Percentiles rank a stretch among this genome's conserved stretches.
Conservation (phyloP, 2,113 vertebrate species). For the Sinocyclocheilus anshuiensis region DNA sequence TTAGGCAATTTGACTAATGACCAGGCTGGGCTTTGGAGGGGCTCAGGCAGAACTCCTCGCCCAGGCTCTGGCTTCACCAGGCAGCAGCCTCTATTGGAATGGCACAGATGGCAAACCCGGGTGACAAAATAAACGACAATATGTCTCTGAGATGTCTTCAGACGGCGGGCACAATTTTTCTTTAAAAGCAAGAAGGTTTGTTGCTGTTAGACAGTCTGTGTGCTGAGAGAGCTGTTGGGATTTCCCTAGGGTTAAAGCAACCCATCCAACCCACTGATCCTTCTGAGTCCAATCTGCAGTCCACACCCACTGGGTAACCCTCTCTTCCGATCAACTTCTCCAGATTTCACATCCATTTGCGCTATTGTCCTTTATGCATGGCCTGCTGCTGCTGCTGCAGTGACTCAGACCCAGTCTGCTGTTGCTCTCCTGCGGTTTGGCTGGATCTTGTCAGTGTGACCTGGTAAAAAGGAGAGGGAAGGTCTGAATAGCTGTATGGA, state of each 20-base stretch:
- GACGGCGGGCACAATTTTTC: conserved; percentile 72
- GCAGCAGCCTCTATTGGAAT: conserved; percentile 67
- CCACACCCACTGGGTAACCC: conserved; percentile 10
- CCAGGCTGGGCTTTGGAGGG: conserved; percentile 63
- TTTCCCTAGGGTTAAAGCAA: background rate
- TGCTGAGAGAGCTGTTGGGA: conserved; percentile 23
- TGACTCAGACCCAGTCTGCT: conserved; percentile 30
- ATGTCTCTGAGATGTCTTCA: conserved; percentile 76
- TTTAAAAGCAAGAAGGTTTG: conserved; percentile 65
- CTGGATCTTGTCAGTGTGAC: conserved; percentile 14
- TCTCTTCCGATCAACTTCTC: conserved; percentile 8
- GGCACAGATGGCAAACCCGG: conserved; percentile 82
- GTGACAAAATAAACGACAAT: conserved; percentile 77
- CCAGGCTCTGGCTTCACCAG: conserved; percentile 39
- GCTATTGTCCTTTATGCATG: conserved; percentile 49
- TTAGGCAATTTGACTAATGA: conserved; percentile 78
- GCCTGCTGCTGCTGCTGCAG: conserved; percentile 31
- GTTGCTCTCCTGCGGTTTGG: conserved; percentile 33
- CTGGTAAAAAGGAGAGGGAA: background rate
- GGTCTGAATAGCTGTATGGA: conserved; percentile 1
- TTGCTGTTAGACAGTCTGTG: conserved; percentile 68
- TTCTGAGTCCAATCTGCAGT: background rate
- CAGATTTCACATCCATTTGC: conserved; percentile 41
- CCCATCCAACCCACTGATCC: too few species aligned
- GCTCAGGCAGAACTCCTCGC: conserved; percentile 42